Evolutionary conservation across 2,113 vertebrate genomes (phyloP), one percentile per base, ranked within the genome.

Genomic region (Tinamus guttatus): DNA sequence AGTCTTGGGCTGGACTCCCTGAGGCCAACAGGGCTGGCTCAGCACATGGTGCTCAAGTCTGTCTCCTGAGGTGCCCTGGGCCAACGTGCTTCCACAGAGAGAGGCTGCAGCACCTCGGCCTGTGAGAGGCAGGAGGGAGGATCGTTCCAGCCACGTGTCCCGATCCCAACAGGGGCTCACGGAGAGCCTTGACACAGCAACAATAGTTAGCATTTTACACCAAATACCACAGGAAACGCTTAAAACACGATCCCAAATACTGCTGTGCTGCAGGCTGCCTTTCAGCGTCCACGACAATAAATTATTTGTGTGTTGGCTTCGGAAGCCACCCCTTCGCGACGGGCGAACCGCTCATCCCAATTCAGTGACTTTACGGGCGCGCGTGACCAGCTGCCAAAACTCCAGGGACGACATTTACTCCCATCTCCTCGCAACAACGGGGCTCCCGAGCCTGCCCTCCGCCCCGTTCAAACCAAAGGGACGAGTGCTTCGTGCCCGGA

Each of bases 251-350:
- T 7, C 85, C 56, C 54, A 4, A 9, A 52, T 8, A 28, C 63
- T 2, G 10, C 41, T 19, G 7, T 8, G 27, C 40, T 3, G 4
- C 83, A 10, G 34, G 74, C 64, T 19, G 85, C 87, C 83, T 76
- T 9, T 12, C 51, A 51, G 47, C 27, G 70, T 60, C 38, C 19
- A 80, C 78, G 85, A 84, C 81, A 62, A 85, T 63, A 41, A 70
- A 81, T 36, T 73, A 90, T 77, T 12, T 28, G 41, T 20, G 5
- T 45, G 3, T 45, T 43, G 60, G 73, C 47, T 58, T 2, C 22
- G 49, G 78, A 80, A 83, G 45, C 38, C 17, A 20, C 24, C 56
- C 38, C 1, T 9, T 17, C n/a, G 3, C 22, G 0, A 1, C 8
- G 45, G 27, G 28, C 68, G 52, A 68, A 63, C 7, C 59, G 8